Percentiles rank a stretch among this genome's conserved stretches.
These are phyloP conservation scores for Agonopterix subpropinquella DNA, from an alignment of 2,888 invertebrate species.

Conservation along the genomic window DNA sequence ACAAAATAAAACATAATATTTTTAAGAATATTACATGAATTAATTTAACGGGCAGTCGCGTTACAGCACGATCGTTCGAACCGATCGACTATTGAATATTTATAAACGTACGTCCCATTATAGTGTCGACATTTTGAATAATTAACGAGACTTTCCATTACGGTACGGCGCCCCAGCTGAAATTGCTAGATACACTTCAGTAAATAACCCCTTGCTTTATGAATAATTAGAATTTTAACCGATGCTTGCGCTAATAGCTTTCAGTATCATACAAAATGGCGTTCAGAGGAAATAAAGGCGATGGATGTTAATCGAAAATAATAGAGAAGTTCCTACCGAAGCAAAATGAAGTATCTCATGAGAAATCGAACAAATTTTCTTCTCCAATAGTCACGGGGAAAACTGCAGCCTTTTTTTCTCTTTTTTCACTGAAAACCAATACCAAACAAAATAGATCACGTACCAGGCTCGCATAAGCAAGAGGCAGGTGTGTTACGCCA, in stretches of 20 bases:
- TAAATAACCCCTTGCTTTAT: slow-evolving; percentile 40
- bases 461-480: slow-evolving; percentile 56
- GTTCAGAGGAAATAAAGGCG: slow-evolving; percentile 2
- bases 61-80: slow-evolving; percentile 7
- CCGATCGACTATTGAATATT: slow-evolving; percentile 55
- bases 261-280: slow-evolving; percentile 10
- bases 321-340: not conserved
- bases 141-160: slow-evolving; percentile 47
- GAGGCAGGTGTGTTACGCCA: slow-evolving; percentile 66
- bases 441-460: slow-evolving; percentile 58
- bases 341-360: no score
- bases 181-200: slow-evolving; percentile 41
- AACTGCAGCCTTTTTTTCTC: not conserved
- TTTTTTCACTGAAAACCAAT: slow-evolving; percentile 35
- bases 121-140: slow-evolving; percentile 66
- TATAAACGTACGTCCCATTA: slow-evolving; percentile 58
- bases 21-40: slow-evolving; percentile 1
- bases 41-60: slow-evolving; percentile 6
- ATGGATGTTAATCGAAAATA: not conserved
- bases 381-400: not conserved
- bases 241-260: slow-evolving; percentile 20
- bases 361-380: slow-evolving; percentile 1
- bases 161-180: slow-evolving; percentile 22
- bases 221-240: slow-evolving; percentile 34
- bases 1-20: not conserved